Base-by-base conservation (phyloP, 2,888 invertebrate genomes). In the Furcula furcula region DNA sequence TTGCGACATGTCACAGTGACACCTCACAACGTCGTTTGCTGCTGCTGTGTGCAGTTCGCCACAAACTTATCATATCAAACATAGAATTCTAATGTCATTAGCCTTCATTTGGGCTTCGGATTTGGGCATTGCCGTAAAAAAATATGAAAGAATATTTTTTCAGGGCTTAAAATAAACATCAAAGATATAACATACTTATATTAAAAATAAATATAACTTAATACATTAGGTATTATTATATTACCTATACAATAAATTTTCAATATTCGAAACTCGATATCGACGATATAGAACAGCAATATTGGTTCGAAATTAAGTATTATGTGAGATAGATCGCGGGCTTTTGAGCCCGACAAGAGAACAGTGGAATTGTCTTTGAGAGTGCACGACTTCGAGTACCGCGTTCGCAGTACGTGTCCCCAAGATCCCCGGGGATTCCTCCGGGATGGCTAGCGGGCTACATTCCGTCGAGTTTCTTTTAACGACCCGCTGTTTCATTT, bases 321-420 rank as follows among this genome's bases (percentile, higher is more conserved):
- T 70, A 69, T 63, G 65, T 69, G 67, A 66, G 67, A 57, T 67
- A 64, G 66, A 71, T 65, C 57, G 64, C 57, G 46, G 71, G 65
- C 67, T 66, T 53, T 70, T 65, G 62, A 72, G 66, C 64, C 58
- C 46, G 41, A 41, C 49, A 68, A 74, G 73, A 69, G 71, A 73
- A 73, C 71, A 72, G 59, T 63, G 61, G 66, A 80, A 80, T 80
- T 76, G 76, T 81, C 77, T 82, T 75, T 70, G 71, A 72, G 74
- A 75, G 71, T 74, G 69, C 70, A 65, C 65, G 62, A 66, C 70
- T 69, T 70, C 61, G 64, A 69, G 66, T 73, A 76, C 78, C 77
- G 76, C 77, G 67, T 68, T 72, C 74, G 76, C 73, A 65, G 53
- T 74, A 78, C 80, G 79, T 82, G 83, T 76, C 71, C 61, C n/a